Evolutionary conservation across 2,113 vertebrate genomes (phyloP).

Genomic region (Pagrus major): DNA sequence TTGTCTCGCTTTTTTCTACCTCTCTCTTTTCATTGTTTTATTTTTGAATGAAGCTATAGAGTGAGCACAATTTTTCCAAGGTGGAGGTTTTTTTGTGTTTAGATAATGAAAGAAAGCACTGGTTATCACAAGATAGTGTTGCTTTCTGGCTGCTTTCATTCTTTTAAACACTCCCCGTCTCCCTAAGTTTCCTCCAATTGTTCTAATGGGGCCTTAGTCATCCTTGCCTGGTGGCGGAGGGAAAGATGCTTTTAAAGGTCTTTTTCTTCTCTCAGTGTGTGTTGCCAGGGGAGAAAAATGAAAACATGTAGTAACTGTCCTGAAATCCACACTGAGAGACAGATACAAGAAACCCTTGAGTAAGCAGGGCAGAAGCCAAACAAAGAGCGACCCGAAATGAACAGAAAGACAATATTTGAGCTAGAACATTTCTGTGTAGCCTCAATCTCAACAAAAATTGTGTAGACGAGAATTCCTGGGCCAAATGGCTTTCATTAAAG

Average conservation of each 20-base stretch:
- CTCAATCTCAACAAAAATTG: slow-evolving; percentile 66
- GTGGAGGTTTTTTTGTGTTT: slow-evolving; percentile 67
- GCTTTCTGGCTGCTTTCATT: slow-evolving; percentile 78
- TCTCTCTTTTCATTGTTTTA: slow-evolving; percentile 68
- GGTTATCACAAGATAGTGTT: slow-evolving; percentile 79
- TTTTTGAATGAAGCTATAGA: slow-evolving; percentile 65
- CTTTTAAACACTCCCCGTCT: slow-evolving; percentile 81
- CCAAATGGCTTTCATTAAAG: slow-evolving; percentile 77
- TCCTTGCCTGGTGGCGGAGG: slow-evolving; percentile 78
- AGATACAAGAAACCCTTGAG: slow-evolving; percentile 52
- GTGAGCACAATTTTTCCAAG: slow-evolving; percentile 74
- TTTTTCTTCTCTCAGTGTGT: slow-evolving; percentile 56
- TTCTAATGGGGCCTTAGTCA: slow-evolving; percentile 83
- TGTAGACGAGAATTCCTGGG: slow-evolving; percentile 55
- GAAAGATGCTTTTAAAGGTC: slow-evolving; percentile 79
- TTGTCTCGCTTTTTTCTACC: slow-evolving; percentile 53
- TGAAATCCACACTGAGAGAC: slow-evolving; percentile 63
- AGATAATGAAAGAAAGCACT: slow-evolving; percentile 73
- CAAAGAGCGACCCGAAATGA: slow-evolving; percentile 63
- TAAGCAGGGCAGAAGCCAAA: slow-evolving; percentile 63
- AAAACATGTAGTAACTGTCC: slow-evolving; percentile 75
- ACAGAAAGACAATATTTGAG: slow-evolving; percentile 77
- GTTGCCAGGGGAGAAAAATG: slow-evolving; percentile 78
- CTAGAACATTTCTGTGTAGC: slow-evolving; percentile 45
- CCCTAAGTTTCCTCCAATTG: slow-evolving; percentile 86